A percentile compares a stretch with the other conserved stretches of the same genome.
Evolutionary conservation across 2,797 vertebrate genomes (phyloP).

Genomic region (Fundulus diaphanus): DNA sequence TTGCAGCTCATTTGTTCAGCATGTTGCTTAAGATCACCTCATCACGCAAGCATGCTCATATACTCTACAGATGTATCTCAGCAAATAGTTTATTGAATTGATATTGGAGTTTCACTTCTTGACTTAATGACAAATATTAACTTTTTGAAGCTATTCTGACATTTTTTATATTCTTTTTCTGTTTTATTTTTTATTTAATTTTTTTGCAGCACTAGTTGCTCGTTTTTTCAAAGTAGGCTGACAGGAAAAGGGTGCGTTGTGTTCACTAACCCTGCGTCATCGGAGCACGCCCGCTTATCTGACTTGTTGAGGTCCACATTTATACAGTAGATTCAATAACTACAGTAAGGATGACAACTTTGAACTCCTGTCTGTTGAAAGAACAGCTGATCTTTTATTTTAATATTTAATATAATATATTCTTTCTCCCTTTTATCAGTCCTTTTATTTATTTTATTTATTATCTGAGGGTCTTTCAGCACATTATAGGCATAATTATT

Average conservation of each 20-base stretch:
- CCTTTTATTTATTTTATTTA: too few relatives aligned
- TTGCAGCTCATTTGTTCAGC: constrained; percentile 38
- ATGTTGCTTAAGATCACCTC: constrained; percentile 14
- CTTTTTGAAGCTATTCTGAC: background rate
- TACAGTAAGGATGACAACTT: constrained; percentile 32
- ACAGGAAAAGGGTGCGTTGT: too few relatives aligned
- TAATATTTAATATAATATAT: too few relatives aligned
- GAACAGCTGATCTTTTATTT: background rate
- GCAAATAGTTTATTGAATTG: background rate
- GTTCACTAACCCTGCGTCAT: too few relatives aligned
- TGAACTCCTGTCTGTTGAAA: constrained; percentile 19
- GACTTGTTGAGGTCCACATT: background rate
- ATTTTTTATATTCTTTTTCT: too few relatives aligned
- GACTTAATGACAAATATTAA: background rate
- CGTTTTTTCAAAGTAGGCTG: too few relatives aligned
- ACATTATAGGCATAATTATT: background rate
- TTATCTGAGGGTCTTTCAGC: too few relatives aligned
- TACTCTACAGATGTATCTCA: background rate
- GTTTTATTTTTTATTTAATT: too few relatives aligned
- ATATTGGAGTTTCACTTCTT: background rate
- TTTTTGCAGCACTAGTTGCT: too few relatives aligned
- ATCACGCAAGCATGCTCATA: constrained; percentile 13
- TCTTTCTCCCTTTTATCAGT: too few relatives aligned
- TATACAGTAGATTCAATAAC: background rate
- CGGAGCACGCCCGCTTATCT: too few relatives aligned